phyloP scores from a whole-genome alignment of 2,113 vertebrate species.

The Poecile atricapillus region DNA sequence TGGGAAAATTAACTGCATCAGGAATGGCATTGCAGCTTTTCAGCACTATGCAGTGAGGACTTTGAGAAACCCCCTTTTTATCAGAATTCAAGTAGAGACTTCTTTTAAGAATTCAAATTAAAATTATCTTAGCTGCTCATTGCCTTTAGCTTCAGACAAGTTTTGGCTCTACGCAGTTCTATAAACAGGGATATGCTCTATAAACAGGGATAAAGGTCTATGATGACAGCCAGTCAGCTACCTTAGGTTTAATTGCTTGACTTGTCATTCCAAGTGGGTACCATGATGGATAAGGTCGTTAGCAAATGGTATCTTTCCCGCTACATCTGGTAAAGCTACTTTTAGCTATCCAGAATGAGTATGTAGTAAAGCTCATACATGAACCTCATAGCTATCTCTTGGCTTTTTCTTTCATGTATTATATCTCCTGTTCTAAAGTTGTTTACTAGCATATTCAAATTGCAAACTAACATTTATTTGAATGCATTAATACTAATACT shows the following conservation, averaged over 20 bases:
- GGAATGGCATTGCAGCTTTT: background rate
- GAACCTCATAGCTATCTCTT: background rate
- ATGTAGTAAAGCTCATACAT: background rate
- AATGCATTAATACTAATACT: background rate
- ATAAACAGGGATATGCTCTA: background rate
- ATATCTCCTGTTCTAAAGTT: background rate
- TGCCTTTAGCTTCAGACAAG: background rate
- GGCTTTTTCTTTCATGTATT: background rate
- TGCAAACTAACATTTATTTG: background rate
- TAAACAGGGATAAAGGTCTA: background rate
- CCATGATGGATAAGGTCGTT: background rate
- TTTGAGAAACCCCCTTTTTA: background rate
- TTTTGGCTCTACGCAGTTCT: background rate
- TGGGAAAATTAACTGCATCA: background rate
- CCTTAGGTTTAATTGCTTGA: background rate
- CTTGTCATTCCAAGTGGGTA: background rate
- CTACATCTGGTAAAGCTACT: background rate
- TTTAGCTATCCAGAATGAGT: background rate
- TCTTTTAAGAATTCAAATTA: background rate
- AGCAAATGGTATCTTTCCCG: background rate
- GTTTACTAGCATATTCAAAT: background rate
- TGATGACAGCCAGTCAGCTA: background rate
- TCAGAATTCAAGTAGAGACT: background rate
- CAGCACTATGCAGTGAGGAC: background rate
- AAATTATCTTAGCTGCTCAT: background rate